A percentile compares a stretch with the other conserved stretches of the same genome.
These are phyloP conservation scores for Xylota segnis DNA, from an alignment of 2,888 invertebrate genomes.

Conservation along the genomic window DNA sequence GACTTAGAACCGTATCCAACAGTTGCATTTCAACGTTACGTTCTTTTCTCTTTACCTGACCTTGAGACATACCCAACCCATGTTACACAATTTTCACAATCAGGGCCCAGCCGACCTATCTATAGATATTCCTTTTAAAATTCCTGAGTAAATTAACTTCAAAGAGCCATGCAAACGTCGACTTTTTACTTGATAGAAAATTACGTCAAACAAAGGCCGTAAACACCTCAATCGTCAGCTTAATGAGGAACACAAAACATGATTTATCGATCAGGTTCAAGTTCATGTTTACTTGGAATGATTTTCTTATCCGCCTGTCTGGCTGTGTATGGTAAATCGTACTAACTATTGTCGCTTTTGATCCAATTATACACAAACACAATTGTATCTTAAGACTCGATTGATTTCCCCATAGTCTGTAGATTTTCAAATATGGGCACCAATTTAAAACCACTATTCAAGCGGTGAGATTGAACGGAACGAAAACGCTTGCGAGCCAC, in stretches of 20 bases:
- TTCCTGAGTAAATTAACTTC: slow-evolving; percentile 35
- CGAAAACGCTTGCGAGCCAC: not conserved
- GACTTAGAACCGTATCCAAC: too few relatives aligned
- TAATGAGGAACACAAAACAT: slow-evolving; percentile 11
- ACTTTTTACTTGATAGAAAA: not conserved
- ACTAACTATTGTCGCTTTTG: slow-evolving; percentile 27
- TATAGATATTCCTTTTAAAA: slow-evolving; percentile 15
- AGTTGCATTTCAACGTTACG: too few relatives aligned
- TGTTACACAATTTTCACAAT: not conserved
- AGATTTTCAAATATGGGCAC: slow-evolving; percentile 26
- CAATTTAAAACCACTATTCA: slow-evolving; percentile 23
- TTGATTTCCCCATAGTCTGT: not conserved
- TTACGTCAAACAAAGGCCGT: slow-evolving; percentile 24
- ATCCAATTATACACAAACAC: slow-evolving; percentile 47
- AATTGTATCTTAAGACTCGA: slow-evolving; percentile 24
- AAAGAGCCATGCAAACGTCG: slow-evolving; percentile 18
- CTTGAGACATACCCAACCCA: not conserved
- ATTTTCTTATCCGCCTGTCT: slow-evolving; percentile 22
- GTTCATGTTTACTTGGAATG: slow-evolving; percentile 31
- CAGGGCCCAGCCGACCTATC: not conserved
- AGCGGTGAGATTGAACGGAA: not conserved
- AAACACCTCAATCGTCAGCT: not conserved
- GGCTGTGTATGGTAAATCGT: slow-evolving; percentile 5
- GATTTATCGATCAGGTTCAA: slow-evolving; percentile 50
- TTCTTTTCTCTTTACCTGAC: not conserved